Base-by-base conservation (phyloP, 2,113 vertebrate genomes). In the Brienomyrus brachyistius region DNA sequence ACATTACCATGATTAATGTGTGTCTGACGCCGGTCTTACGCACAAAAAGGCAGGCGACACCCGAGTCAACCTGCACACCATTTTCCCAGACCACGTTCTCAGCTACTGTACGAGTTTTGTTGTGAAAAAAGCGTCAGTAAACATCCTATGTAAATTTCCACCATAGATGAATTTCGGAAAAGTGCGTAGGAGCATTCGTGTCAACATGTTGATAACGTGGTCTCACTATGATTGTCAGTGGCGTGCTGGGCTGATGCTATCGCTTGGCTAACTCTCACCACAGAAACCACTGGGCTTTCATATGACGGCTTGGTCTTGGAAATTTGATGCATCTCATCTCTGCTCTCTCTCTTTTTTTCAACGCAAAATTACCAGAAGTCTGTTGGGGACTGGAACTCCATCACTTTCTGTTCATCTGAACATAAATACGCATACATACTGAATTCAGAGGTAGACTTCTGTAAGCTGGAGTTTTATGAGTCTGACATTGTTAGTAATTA, bases 271-370 rank as follows among this genome's bases (percentile, higher is more conserved):
- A 90, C 66, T 90, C 84, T 92, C 92, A 93, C 94, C 94, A 91
- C 94, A 93, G 90, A 95, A 95, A 95, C 95, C 94, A 91, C 92
- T 85, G 11, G 70, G 92, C 92, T 94, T 94, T 95, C 93, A 93
- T 93, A 92, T 93, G 70, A 62, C 93, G 89, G 89, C 91, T 56
- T 88, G 56, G 89, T 88, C 86, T 90, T 94, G 95, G 94, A 95
- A 96, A 94, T 95, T 92, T 93, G 91, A 91, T 92, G 93, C 94
- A 91, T 91, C 87, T 91, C 85, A 23, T 50, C 83, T 88, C 70
- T 83, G 50, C 50, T 91, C 92, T 92, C 92, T 92, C 43, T 45
- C 35, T 88, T 88, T 89, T 86, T 54, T 93, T 86, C 91, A 90
- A 89, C 86, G 88, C 91, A 91, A 92, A 93, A 90, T 95, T 95